These are phyloP conservation scores for Pseudococcus viburni DNA, from an alignment of 2,888 invertebrate genomes.

Conservation along the genomic window DNA sequence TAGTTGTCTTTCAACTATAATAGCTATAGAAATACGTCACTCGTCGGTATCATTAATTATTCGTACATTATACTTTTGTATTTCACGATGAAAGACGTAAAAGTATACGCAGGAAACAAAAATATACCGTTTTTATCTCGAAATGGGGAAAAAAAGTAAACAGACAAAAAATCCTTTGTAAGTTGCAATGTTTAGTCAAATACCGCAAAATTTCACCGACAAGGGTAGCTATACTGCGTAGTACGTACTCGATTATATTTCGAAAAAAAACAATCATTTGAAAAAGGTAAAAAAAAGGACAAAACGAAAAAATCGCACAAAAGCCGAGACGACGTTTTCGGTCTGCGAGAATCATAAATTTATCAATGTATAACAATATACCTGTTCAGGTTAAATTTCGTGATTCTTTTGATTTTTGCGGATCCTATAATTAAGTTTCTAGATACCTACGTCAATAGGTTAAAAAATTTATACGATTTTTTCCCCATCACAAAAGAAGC, in stretches of 20 bases:
- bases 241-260: no score
- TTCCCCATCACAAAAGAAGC: not conserved
- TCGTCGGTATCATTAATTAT: not conserved
- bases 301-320: not conserved
- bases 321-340: not conserved
- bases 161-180: not conserved
- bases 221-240: no score
- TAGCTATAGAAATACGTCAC: not conserved
- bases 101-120: not conserved
- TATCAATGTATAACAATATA: not conserved
- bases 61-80: not conserved
- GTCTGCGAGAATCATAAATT: not conserved
- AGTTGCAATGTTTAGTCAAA: not conserved
- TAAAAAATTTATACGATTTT: not conserved
- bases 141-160: not conserved
- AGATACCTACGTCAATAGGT: not conserved
- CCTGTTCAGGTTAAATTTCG: not conserved
- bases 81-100: not conserved
- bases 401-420: not conserved
- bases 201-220: not conserved
- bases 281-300: not conserved
- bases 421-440: not conserved
- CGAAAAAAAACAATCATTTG: not conserved
- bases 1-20: slow-evolving; percentile 5
- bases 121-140: not conserved